A percentile compares a stretch with the other conserved stretches of the same genome.
phyloP scores from a whole-genome alignment of 1,140 invertebrate genomes.

The Drosophila funebris region DNA sequence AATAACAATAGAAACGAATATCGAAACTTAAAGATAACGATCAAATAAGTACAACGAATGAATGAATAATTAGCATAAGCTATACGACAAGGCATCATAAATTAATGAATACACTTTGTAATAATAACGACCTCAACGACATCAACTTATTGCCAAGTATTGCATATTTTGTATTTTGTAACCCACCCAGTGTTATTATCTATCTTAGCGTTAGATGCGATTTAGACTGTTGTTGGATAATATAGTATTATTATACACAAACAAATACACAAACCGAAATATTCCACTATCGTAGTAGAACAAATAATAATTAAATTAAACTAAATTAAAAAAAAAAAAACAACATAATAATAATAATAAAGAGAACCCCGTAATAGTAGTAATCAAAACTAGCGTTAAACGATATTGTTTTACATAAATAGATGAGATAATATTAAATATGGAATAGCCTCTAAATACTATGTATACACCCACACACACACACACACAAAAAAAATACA shows the following conservation, averaged over 20 bases:
- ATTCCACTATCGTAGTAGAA: constrained; percentile 66
- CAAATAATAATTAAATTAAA: constrained; percentile 32
- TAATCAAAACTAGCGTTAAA: constrained; percentile 80
- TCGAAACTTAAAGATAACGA: constrained; percentile 20
- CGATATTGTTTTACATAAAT: constrained; percentile 61
- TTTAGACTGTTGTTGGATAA: constrained; percentile 76
- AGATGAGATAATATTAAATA: constrained; percentile 45
- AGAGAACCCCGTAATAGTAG: constrained; percentile 68
- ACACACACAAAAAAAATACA: constrained; percentile 20
- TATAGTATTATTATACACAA: constrained; percentile 51
- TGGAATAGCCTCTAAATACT: constrained; percentile 68
- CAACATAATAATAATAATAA: constrained; percentile 2
- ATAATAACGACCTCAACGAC: constrained; percentile 11
- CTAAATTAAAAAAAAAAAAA: constrained; percentile 24
- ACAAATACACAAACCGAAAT: constrained; percentile 48
- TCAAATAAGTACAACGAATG: constrained; percentile 57
- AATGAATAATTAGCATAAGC: constrained; percentile 51
- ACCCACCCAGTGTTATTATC: constrained; percentile 65
- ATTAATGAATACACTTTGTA: constrained; percentile 5
- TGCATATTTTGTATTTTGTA: constrained; percentile 24
- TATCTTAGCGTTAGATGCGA: constrained; percentile 65
- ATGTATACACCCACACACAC: constrained; percentile 46
- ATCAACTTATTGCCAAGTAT: constrained; percentile 41
- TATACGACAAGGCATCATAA: constrained; percentile 49
- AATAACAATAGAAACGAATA: neutral